Evolutionary conservation across 2,797 vertebrate genomes (phyloP), one percentile per base, ranked within the genome.

Genomic region (Catostomus latipinnis): DNA sequence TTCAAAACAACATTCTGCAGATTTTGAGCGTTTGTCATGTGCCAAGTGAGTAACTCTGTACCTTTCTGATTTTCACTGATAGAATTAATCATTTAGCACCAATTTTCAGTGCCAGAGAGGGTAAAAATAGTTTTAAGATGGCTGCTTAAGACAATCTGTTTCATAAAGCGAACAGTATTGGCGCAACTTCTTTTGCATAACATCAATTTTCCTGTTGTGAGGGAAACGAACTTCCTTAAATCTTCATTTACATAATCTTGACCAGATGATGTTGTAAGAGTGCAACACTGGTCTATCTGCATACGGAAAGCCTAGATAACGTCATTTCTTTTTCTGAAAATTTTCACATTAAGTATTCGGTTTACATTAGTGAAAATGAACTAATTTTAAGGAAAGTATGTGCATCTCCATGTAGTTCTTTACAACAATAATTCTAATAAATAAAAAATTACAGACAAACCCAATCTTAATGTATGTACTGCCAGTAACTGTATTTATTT

Each of bases 11-110:
- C 6, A 79, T 43, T 85, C 93, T 0, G 72, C 94, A 1, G 87
- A 92, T 72, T 96, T 96, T 5, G 95, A 97, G n/a, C 92, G 97
- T 0, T 93, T 98, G 77, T 95, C 93, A 78, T 97, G 95, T 83
- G 97, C 97, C 89, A 97, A 94, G 97, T 99, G 90, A 97, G 97
- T 96, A 75, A 10, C 1, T 13, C 6, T 22, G n/a, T 10, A 22
- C 34, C 34, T 34, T 34, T 34, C 34, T 34, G 34, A 34, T 34
- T 34, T 34, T 34, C 22, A 34, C 34, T 34, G 34, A 34, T 34
- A 34, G 34, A 34, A 34, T 1, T 3, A 34, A 34, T 34, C 34
- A 34, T 34, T 34, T 34, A 34, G 4, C 2, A 34, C 34, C 4
- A 4, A 34, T 34, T 34, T 34, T 0, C 34, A 34, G 34, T 34